Percentiles rank a stretch among this genome's conserved stretches.
These are phyloP conservation scores for Epinephelus malabaricus DNA, from an alignment of 2,797 vertebrate genomes.

Conservation along the genomic window DNA sequence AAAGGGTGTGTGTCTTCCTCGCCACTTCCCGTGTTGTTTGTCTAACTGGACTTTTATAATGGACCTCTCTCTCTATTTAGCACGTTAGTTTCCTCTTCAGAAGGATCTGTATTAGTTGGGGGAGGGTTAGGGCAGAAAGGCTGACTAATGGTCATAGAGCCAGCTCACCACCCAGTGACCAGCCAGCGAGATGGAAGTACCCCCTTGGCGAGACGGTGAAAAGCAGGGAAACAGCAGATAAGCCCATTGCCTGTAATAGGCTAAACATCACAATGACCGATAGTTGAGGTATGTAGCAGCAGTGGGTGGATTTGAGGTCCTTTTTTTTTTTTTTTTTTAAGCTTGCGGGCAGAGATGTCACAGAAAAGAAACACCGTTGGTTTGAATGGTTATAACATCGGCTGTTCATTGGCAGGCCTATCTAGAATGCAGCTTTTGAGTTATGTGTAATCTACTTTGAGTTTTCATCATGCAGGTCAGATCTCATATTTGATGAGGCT, in stretches of 20 bases:
- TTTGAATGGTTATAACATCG: conserved; percentile 33
- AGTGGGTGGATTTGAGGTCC: conserved; percentile 15
- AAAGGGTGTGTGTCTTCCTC: conserved; percentile 88
- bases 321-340: conserved; percentile 8
- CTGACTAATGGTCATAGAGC: conserved; percentile 67
- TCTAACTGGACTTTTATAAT: conserved; percentile 90
- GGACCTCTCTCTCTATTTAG: conserved; percentile 81
- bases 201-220: conserved; percentile 46
- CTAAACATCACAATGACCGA: conserved; percentile 68
- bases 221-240: conserved; percentile 73
- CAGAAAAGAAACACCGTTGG: conserved; percentile 13
- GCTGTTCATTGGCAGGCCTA: conserved; percentile 41
- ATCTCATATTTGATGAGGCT: conserved; percentile 77
- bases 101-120: conserved; percentile 64
- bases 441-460: conserved; percentile 70
- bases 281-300: conserved; percentile 57
- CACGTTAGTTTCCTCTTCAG: conserved; percentile 85
- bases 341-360: not conserved
- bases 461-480: conserved; percentile 79
- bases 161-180: conserved; percentile 44
- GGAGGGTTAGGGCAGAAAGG: conserved; percentile 52
- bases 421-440: conserved; percentile 65
- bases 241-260: conserved; percentile 62
- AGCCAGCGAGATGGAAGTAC: conserved; percentile 69
- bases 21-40: conserved; percentile 90